These are phyloP conservation scores for Monochamus alternatus DNA, from an alignment of 2,888 invertebrate genomes.

Conservation along the genomic window DNA sequence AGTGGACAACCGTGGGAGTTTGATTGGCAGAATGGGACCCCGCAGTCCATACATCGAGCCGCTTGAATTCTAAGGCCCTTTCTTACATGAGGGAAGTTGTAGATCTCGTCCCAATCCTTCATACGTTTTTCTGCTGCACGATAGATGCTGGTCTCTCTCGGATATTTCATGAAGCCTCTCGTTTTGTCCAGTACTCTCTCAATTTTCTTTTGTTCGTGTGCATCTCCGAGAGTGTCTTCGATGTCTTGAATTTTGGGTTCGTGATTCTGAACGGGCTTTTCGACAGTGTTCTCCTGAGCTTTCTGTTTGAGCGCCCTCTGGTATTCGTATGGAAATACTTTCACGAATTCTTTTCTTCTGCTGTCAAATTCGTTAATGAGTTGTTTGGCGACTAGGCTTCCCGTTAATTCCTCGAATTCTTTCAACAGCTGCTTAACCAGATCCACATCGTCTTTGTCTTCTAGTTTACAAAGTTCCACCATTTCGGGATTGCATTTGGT, in stretches of 20 bases:
- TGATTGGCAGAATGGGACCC: constrained; percentile 98
- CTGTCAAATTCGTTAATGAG: constrained; percentile 86
- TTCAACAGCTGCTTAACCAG: constrained; percentile 84
- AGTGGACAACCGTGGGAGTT: constrained; percentile 95
- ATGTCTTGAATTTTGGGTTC: constrained; percentile 79
- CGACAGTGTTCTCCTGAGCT: constrained; percentile 65
- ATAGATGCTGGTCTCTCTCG: constrained; percentile 89
- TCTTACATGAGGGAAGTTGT: constrained; percentile 88
- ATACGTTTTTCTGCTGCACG: constrained; percentile 88
- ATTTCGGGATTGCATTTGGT: constrained; percentile 95
- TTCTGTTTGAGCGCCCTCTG: constrained; percentile 87
- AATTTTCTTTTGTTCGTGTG: constrained; percentile 84
- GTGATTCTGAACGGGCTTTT: constrained; percentile 55
- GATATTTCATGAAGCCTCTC: constrained; percentile 95
- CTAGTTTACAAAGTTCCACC: constrained; percentile 92
- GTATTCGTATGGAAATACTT: constrained; percentile 97
- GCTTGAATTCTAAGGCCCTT: constrained; percentile 93
- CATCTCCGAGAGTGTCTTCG: constrained; percentile 89
- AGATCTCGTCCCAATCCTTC: constrained; percentile 98
- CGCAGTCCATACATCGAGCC: constrained; percentile 99
- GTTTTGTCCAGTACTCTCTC: constrained; percentile 89
- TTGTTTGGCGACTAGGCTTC: constrained; percentile 82
- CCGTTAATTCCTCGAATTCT: constrained; percentile 92
- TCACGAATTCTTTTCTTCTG: constrained; percentile 87
- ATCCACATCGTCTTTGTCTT: constrained; percentile 83